These are phyloP conservation scores for Lithobius niger DNA, from an alignment of 1,140 invertebrate species.

Conservation along the genomic window DNA sequence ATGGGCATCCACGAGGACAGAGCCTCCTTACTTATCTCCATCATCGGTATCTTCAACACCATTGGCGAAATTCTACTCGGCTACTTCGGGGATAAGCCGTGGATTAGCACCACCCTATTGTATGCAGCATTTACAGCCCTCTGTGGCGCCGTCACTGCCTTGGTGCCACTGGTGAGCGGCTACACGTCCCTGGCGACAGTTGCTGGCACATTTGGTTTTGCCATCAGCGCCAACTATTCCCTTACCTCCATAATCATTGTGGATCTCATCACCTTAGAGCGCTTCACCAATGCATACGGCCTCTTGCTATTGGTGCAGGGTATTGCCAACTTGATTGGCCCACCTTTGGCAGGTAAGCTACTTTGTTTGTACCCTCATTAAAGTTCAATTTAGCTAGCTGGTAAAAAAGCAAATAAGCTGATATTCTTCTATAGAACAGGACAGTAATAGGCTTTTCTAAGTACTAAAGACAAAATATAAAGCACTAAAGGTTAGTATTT, in stretches of 20 bases:
- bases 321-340: conserved; percentile 70
- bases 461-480: no score
- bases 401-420: no score
- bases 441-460: no score
- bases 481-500: no score
- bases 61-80: conserved; percentile 74
- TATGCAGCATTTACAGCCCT: conserved; percentile 64
- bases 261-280: conserved; percentile 65
- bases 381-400: no score
- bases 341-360: conserved; percentile 61
- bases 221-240: conserved; percentile 76
- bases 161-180: conserved; percentile 53
- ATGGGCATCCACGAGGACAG: conserved; percentile 55
- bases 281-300: conserved; percentile 81
- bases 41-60: conserved; percentile 75
- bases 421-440: no score
- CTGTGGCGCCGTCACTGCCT: conserved; percentile 52
- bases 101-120: conserved; percentile 54
- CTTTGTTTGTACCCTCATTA: no score
- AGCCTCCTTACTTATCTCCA: conserved; percentile 63
- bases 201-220: conserved; percentile 52
- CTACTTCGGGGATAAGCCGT: conserved; percentile 66
- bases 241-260: conserved; percentile 74
- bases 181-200: conserved; percentile 45
- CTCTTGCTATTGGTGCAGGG: conserved; percentile 74